These are phyloP conservation scores for Xylophagus ater DNA, from an alignment of 2,888 invertebrate genomes.

Conservation along the genomic window DNA sequence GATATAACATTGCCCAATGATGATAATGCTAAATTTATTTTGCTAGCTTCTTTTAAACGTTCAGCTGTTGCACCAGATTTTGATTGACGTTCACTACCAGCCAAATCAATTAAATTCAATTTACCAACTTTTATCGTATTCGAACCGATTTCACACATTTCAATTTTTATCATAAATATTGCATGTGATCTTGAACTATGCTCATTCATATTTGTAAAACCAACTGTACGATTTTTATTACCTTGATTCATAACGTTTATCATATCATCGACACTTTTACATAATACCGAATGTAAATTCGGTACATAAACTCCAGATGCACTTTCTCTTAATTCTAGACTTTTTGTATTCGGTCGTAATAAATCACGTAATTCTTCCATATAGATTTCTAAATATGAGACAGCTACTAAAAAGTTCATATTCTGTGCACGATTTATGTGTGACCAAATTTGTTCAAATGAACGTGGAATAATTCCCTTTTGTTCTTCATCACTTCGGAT, in stretches of 20 bases:
- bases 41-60: constrained; percentile 87
- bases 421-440: constrained; percentile 85
- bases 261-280: constrained; percentile 90
- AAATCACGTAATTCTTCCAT: constrained; percentile 80
- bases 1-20: constrained; percentile 98
- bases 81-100: constrained; percentile 93
- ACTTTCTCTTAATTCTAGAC: constrained; percentile 54
- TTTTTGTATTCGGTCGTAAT: constrained; percentile 46
- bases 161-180: constrained; percentile 95
- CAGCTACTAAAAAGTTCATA: constrained; percentile 89
- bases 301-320: constrained; percentile 86
- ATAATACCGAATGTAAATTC: constrained; percentile 86
- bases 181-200: constrained; percentile 97
- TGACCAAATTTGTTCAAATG: constrained; percentile 94
- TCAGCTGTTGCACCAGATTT: constrained; percentile 95
- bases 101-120: constrained; percentile 93
- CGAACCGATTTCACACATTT: constrained; percentile 69
- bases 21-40: constrained; percentile 92
- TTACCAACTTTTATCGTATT: constrained; percentile 68
- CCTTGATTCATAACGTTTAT: constrained; percentile 87
- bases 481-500: constrained; percentile 51
- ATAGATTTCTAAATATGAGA: constrained; percentile 96
- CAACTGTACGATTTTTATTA: constrained; percentile 89
- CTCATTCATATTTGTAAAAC: constrained; percentile 95
- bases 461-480: constrained; percentile 82